Evolutionary conservation across 2,888 invertebrate genomes (phyloP), one percentile per base, ranked within the genome.

Genomic region (Ophonus ardosiacus): DNA sequence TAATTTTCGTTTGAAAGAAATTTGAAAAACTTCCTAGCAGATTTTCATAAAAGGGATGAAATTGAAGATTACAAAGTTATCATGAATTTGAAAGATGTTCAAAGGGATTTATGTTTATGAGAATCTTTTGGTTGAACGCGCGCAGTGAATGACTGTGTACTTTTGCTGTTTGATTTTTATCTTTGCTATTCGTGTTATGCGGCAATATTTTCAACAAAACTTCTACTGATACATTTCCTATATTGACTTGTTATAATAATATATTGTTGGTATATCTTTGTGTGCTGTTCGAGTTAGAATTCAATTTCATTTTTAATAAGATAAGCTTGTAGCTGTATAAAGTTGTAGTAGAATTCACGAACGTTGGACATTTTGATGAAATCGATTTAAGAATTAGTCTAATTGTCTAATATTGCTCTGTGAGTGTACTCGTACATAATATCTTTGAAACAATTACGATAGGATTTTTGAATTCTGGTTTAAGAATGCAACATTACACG

Each of bases 131-230:
- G 59, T 59, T 59, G 59, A 59, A 59, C 17, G 59, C 5, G 6
- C 8, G 18, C 18, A 59, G 17, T 59, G 59, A 59, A 18, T 21
- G 31, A 31, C 3, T 59, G 8, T 8, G 59, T 59, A 59, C 57
- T 59, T 17, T 10, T 59, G 13, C 7, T n/a, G 57, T 59, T 59
- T 59, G 6, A 17, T 56, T 59, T 59, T 59, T 59, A 59, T 59
- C 59, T 59, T 6, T 59, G 15, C 59, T 59, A 17, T 59, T 59
- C 59, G 59, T 59, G 59, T 17, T 59, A 59, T 17, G 59, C 59
- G 59, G 17, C 17, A 5, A 59, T 59, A 59, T 59, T 59, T 59
- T 17, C 5, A 59, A 59, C 7, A 17, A 5, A 59, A 17, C 18
- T 17, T n/a, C 13, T 59, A 59, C 8, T 18, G 15, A 59, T 59